A percentile compares a stretch with the other conserved stretches of the same genome.
Evolutionary conservation across 1,140 invertebrate species (phyloP).

Genomic region (Anastatus disparis): DNA sequence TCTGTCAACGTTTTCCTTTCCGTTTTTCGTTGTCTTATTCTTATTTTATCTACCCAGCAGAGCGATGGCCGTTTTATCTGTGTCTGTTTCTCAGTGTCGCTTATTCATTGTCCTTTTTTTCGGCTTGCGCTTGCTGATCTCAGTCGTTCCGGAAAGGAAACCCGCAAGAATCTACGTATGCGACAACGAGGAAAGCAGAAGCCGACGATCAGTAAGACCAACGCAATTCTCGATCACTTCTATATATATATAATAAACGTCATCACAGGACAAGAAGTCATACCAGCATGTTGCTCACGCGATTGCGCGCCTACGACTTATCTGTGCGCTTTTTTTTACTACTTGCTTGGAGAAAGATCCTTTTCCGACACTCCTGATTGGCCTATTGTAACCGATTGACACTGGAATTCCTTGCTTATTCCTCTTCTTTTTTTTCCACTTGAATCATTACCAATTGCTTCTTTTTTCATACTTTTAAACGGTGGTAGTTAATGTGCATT

Average conservation of each 20-base stretch:
- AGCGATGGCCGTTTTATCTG: conserved; percentile 7
- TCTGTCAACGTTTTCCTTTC: background rate
- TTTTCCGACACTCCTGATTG: conserved; percentile 2
- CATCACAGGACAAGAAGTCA: background rate
- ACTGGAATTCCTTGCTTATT: background rate
- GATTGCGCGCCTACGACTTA: background rate
- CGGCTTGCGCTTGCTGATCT: background rate
- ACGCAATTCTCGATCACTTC: too few species aligned
- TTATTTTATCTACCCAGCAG: background rate
- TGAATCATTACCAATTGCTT: too few species aligned
- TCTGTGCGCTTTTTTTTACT: too few species aligned
- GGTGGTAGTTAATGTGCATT: background rate
- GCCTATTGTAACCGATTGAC: conserved; percentile 4
- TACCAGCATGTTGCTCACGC: background rate
- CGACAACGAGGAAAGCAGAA: background rate
- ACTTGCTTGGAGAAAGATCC: background rate
- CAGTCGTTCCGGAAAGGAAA: conserved; percentile 1
- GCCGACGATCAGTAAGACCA: too few species aligned
- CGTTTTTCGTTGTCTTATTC: background rate
- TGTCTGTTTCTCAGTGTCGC: conserved; percentile 7
- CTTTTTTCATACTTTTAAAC: too few species aligned
- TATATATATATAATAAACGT: background rate
- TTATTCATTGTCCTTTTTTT: background rate
- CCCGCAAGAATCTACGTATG: conserved; percentile 7
- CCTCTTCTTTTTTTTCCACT: background rate